Conservation (phyloP, 2,113 vertebrate genomes). For the Tautogolabrus adspersus region DNA sequence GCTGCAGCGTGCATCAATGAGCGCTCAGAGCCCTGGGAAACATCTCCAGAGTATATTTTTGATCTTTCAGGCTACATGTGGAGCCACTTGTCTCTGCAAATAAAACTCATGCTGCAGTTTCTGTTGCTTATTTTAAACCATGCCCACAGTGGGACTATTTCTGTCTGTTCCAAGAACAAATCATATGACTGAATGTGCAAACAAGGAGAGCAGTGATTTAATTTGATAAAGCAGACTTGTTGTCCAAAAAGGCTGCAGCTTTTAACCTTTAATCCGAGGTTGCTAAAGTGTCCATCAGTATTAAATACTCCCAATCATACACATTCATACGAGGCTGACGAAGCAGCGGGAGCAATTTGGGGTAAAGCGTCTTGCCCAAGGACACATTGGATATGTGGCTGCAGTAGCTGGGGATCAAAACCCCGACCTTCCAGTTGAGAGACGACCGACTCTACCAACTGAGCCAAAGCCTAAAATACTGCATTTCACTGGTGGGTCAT, state of each 20-base stretch:
- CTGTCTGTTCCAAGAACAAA: neutral
- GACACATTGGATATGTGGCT: no score
- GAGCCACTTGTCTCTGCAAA: slow-evolving; percentile 13
- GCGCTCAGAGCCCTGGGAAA: slow-evolving; percentile 31
- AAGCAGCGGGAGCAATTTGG: no score
- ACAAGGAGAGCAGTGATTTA: neutral
- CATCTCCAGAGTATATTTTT: slow-evolving; percentile 28
- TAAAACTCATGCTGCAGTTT: slow-evolving; percentile 21
- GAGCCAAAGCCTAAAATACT: no score
- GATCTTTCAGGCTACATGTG: slow-evolving; percentile 5
- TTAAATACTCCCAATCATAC: no score
- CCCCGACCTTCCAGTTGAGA: no score
- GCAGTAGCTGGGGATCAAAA: no score
- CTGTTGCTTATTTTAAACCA: slow-evolving; percentile 24
- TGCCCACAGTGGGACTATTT: slow-evolving; percentile 4
- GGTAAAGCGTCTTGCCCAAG: no score
- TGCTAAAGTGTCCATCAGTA: no score
- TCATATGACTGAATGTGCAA: neutral
- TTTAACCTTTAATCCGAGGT: neutral
- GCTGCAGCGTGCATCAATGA: slow-evolving; percentile 1
- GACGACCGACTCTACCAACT: no score
- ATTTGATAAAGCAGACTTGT: neutral
- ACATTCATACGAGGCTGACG: no score
- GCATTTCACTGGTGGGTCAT: no score
- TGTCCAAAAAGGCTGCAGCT: neutral